Evolutionary conservation across 2,888 invertebrate species (phyloP), one percentile per base, ranked within the genome.

Genomic region (Resseliella maxima): DNA sequence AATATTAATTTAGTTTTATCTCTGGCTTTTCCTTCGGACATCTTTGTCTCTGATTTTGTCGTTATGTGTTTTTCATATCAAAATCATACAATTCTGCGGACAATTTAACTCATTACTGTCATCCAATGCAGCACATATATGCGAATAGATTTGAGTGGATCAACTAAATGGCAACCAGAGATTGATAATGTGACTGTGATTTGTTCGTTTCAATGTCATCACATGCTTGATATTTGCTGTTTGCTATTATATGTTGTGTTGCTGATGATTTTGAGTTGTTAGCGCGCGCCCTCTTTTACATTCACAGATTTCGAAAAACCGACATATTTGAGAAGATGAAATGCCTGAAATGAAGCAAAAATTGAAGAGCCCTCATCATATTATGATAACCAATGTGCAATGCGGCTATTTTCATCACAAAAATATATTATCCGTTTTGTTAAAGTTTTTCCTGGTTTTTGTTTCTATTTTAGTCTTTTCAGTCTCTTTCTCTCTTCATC

Each of bases 361-460:
- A 83, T 83, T 83, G 83, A 83, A 83, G 83, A n/a, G 83, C 83
- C 24, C 83, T 38, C 83, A 83, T 83, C 83, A 83, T 83, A 36
- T 38, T 83, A 83, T 83, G 38, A 83, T 83, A 38, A 38, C 38
- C n/a, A n/a, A 83, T n/a, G 83, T 83, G 83, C 83, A 83, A n/a
- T 83, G 83, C 83, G 83, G 83, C 83, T 38, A 83, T 83, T 83
- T 38, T 38, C 83, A 83, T 83, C 12, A 12, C 5, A 83, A 41
- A 72, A 72, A 72, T 72, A 72, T 72, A 18, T 72, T 72, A 72
- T 72, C 72, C 35, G 72, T 72, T 72, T 72, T 72, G 72, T 27
- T 72, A 38, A n/a, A 83, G 24, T 36, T 83, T 83, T 83, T 83
- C n/a, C 83, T n/a, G 10, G 38, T 21, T 83, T 83, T 83, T 83